Evolutionary conservation across 2,888 invertebrate species (phyloP), one percentile per base, ranked within the genome.

Genomic region (Ennomos erosarius): DNA sequence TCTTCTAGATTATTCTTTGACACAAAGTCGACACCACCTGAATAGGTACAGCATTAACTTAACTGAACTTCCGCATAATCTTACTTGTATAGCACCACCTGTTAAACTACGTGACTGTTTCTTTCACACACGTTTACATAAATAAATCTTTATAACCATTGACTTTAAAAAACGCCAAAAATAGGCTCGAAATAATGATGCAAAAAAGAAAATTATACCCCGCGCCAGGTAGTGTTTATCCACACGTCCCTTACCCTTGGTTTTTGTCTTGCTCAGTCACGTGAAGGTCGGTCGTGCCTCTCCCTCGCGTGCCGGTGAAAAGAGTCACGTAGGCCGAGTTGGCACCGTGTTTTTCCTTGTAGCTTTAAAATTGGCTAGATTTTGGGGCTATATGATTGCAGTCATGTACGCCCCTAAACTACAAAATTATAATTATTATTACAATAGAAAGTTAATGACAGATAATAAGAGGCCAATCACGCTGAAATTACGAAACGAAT

Each of bases 271-370:
- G 4, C 42, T 62, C 40, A 39, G 36, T 52, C 58, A 9, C 37
- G 26, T 1, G 11, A 16, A 43, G 26, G n/a, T 10, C n/a, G 1
- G 33, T 37, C 11, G 10, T 36, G 48, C 52, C 9, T 69, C 74
- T 64, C 69, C 10, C 61, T 71, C 69, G 9, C 63, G 49, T 66
- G 13, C 55, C 52, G 37, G 47, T 65, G 59, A 46, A 59, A 39
- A 44, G 11, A 67, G 75, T 75, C 79, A 80, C 80, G 79, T 79
- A 79, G 67, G 66, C 74, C 68, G 59, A 61, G 55, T 73, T 68
- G 71, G 67, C 64, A 59, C 57, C 37, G 55, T 36, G 35, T 48
- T 65, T 64, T 58, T 55, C 54, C 54, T 50, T 55, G 48, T 59
- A 45, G 26, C 49, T 48, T 48, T 43, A 37, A 26, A 33, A 37